Base-by-base conservation (phyloP, 2,888 invertebrate species). In the Drepanosiphum platanoidis region DNA sequence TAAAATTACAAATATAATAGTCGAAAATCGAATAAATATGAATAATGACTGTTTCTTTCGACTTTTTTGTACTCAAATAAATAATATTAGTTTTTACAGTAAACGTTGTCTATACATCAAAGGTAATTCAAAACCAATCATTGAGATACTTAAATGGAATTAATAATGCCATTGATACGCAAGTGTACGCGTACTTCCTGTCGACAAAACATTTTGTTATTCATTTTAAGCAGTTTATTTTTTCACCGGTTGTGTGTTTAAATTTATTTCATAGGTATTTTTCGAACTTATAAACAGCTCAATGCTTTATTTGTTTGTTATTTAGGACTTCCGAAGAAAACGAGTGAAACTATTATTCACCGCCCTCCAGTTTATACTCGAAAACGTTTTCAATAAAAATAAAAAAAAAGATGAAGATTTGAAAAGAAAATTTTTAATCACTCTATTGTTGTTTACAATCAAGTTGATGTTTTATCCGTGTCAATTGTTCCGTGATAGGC, bases 371-470 rank as follows among this genome's bases (percentile, higher is more conserved):
- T n/a, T 0, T 3, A 27, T 4, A 61, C 9, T 61, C n/a, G 22
- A 61, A 27, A 61, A 27, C 61, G 18, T 61, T 61, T 61, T 61
- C 61, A 61, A 13, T 1, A 27, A 61, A 61, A 27, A 61, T 61
- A 18, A 27, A 8, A 61, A n/a, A 61, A 61, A 15, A 52, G 3
- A 52, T 7, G 1, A 27, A 22, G 22, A 61, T n/a, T 3, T 15
- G 15, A 46, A 18, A 52, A 68, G 32, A 70, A 68, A 9, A 18
- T 34, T 11, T 58, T 58, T 70, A 79, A 68, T 80, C 80, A 36
- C 46, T 68, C 18, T 52, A 70, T 80, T 70, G 46, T 80, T 79
- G 27, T n/a, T 79, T 27, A 52, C 80, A 70, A 70, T 36, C 52
- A 11, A n/a, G 68, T 68, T 68, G 68, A 68, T 68, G 46, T 79